Conservation (phyloP, 37 sponge, comb jelly and placozoan species). For the Bolinopsis microptera region DNA sequence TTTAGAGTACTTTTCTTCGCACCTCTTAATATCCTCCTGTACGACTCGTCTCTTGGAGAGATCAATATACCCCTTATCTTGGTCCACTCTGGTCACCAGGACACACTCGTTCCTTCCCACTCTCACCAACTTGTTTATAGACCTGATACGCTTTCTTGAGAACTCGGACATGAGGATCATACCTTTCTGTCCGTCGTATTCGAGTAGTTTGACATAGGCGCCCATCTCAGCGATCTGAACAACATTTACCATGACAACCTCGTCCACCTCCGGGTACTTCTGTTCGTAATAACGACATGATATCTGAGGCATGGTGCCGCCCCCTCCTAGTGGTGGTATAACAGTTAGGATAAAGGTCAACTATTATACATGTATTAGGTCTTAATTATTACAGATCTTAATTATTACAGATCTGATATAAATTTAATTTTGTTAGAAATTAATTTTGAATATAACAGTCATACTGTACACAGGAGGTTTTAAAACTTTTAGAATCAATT, state of each 20-base stretch:
- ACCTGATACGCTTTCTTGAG: constrained; percentile 88
- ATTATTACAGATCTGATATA: no score
- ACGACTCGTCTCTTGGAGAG: constrained; percentile 95
- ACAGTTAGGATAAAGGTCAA: no score
- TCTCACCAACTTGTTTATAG: constrained; percentile 93
- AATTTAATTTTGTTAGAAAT: no score
- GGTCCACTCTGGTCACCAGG: constrained; percentile 95
- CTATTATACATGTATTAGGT: no score
- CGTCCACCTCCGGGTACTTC: constrained; percentile 91
- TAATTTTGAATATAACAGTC: no score
- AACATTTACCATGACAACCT: constrained; percentile 98
- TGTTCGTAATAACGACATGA: constrained; percentile 82
- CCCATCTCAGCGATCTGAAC: constrained; percentile 95
- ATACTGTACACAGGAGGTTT: no score
- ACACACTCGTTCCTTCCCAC: constrained; percentile 98
- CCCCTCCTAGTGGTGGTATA: neutral
- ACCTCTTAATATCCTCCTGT: constrained; percentile 90
- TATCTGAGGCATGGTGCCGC: constrained; percentile 62
- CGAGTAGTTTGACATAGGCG: constrained; percentile 91
- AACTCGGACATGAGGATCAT: constrained; percentile 98
- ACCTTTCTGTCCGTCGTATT: constrained; percentile 95
- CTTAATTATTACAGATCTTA: no score
- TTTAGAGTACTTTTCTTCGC: constrained; percentile 93
- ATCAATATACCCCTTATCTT: constrained; percentile 96
- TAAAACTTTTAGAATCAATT: no score